A percentile compares a stretch with the other conserved stretches of the same genome.
phyloP scores from a whole-genome alignment of 2,797 vertebrate genomes.

The Vultur gryphus region DNA sequence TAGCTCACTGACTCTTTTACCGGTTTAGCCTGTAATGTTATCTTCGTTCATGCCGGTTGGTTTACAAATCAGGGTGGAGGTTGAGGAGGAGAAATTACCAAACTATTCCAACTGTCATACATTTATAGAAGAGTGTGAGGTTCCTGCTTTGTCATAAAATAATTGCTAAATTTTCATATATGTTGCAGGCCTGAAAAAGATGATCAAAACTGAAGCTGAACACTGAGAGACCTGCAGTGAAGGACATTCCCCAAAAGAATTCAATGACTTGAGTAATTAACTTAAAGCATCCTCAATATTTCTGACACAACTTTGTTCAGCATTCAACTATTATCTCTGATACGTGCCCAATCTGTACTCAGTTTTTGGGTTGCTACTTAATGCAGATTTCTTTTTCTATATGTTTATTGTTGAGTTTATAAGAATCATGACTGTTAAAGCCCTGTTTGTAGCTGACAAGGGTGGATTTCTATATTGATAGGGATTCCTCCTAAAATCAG shows the following conservation, averaged over 20 bases:
- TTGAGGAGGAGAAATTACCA: not conserved
- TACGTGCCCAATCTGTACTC: fast-evolving
- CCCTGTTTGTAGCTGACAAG: not conserved
- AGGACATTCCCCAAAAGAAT: not conserved
- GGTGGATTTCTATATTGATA: not conserved
- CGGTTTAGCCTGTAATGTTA: not conserved
- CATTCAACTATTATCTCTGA: not conserved
- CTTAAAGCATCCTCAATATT: not conserved
- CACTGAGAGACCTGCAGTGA: not conserved
- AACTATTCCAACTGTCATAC: not conserved
- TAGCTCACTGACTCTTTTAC: not conserved
- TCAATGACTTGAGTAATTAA: not conserved
- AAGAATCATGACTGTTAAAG: not conserved
- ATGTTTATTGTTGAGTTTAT: not conserved
- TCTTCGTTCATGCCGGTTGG: not conserved
- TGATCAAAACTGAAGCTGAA: not conserved
- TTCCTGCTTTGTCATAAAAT: not conserved
- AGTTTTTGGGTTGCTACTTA: not conserved
- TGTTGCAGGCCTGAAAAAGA: not conserved
- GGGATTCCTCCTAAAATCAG: not conserved
- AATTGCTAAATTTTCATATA: not conserved
- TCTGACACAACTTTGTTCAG: not conserved
- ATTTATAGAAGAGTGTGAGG: not conserved
- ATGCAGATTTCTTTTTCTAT: not conserved
- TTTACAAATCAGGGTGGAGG: not conserved